Base-by-base conservation (phyloP, 1,140 invertebrate species). In the Cyclina sinensis region DNA sequence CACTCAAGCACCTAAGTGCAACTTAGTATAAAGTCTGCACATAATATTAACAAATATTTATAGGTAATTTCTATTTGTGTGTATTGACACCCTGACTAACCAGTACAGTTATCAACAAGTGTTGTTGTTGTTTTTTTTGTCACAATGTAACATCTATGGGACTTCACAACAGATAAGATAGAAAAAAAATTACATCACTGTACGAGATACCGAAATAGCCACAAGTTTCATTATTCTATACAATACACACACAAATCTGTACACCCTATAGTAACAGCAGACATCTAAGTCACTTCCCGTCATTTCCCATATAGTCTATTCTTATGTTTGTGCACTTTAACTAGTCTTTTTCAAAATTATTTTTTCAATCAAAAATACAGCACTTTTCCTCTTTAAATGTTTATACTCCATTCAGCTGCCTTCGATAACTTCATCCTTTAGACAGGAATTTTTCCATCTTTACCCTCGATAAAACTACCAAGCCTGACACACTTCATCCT, bases 101-200 rank as follows among this genome's bases (percentile, higher is more conserved):
- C 65, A 70, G 65, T 37, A 30, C 7, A 37, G 27, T 11, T 37
- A 70, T 21, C 21, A 35, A 70, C 30, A 70, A 14, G 35, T 37
- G 32, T 14, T 18, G 1, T 14, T n/a, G n/a, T n/a, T n/a, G n/a
- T n/a, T n/a, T n/a, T n/a, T n/a, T 37, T 35, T 5, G 2, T 37
- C 32, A 70, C 32, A 70, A 70, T 70, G 35, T 21, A 37, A 70
- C 37, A 70, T 70, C 65, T 70, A 70, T 11, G 74, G 74, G 74
- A 78, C 48, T 35, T 78, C 74, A 78, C 74, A 78, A 78, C 74
- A 78, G 30, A 24, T 57, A 78, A 78, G 46, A 48, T 78, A 51
- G 74, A 78, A 78, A 54, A 78, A 78, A 78, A n/a, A n/a, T n/a
- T 78, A 78, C 65, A 70, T 70, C 65, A 70, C 74, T 78, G 46